Evolutionary conservation across 2,888 invertebrate species (phyloP).

Genomic region (Acleris laterana): DNA sequence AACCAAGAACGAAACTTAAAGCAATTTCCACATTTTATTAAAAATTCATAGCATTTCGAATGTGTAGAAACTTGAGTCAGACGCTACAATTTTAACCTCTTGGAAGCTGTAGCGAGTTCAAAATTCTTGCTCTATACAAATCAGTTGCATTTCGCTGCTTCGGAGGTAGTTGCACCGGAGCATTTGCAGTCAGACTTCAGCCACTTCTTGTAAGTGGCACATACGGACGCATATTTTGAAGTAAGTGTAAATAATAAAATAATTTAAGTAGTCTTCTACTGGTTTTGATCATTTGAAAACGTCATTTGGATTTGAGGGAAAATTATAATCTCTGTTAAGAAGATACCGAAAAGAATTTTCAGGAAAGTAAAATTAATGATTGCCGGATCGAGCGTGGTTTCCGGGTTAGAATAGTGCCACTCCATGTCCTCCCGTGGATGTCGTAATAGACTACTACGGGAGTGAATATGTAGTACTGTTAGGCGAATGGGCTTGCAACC

Average conservation of each 20-base stretch:
- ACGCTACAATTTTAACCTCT: slow-evolving; percentile 22
- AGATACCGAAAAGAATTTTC: no score
- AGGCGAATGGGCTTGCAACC: no score
- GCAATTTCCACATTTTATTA: background rate
- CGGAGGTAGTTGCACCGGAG: slow-evolving; percentile 15
- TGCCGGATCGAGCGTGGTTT: no score
- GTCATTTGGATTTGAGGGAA: no score
- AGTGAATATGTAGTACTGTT: no score
- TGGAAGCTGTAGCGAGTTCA: slow-evolving; percentile 14
- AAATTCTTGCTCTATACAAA: slow-evolving; percentile 29
- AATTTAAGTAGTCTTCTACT: background rate
- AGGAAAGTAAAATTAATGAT: no score
- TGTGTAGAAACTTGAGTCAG: slow-evolving; percentile 32
- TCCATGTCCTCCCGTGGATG: no score
- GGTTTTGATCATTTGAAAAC: no score
- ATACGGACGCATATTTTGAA: slow-evolving; percentile 17
- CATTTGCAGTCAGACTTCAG: slow-evolving; percentile 25
- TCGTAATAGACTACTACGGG: no score
- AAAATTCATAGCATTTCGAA: slow-evolving; percentile 22
- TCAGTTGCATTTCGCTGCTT: slow-evolving; percentile 20
- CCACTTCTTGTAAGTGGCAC: slow-evolving; percentile 5
- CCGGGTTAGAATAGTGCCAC: no score
- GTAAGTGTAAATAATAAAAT: background rate
- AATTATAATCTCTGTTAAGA: no score
- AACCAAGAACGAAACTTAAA: background rate